Base-by-base conservation (phyloP, 2,113 vertebrate species). In the Protobothrops mucrosquamatus region DNA sequence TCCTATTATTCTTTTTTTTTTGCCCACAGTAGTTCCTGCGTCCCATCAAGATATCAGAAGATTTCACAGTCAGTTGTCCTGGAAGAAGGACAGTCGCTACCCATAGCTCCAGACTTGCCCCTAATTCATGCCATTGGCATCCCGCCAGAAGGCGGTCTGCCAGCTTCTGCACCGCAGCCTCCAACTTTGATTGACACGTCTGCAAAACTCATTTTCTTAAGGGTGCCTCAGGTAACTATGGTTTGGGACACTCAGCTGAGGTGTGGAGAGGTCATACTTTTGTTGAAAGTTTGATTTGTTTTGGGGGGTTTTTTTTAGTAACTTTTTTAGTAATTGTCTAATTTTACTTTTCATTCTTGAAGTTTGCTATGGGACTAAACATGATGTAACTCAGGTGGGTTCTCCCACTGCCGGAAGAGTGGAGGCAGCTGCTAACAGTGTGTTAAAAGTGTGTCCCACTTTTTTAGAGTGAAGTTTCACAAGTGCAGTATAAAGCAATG, bases 11-110 rank as follows among this genome's bases (percentile, higher is more conserved):
- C 4, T 0, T 5, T 54, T 0, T 5, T 54, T 20, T 0, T 94
- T 95, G 74, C 90, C 88, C 51, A 26, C 97, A 98, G 98, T 18
- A 97, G 97, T 10, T 94, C 98, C 96, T 99, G 99, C 46, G 24
- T 98, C 89, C 97, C 98, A 1, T 99, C 99, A 0, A 98, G 99
- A 89, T 99, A 99, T 97, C 98, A 98, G 93, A 99, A 98, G 74
- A 99, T 99, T 0, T 98, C 99, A 0, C 98, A 98, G 96, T 98
- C 99, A 0, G 94, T 99, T 64, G 12, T 98, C 52, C 94, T 99
- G 94, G 98, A 98, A 93, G 98, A 98, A 24, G 99, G 98, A 6
- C 98, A 98, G 96, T 97, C 95, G 89, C 97, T 99, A 29, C 98
- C 97, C 0, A 93, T 98, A 0, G 88, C 97, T 1, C 98, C 98